Base-by-base conservation (phyloP, 2,113 vertebrate genomes). In the Labeo rohita region DNA sequence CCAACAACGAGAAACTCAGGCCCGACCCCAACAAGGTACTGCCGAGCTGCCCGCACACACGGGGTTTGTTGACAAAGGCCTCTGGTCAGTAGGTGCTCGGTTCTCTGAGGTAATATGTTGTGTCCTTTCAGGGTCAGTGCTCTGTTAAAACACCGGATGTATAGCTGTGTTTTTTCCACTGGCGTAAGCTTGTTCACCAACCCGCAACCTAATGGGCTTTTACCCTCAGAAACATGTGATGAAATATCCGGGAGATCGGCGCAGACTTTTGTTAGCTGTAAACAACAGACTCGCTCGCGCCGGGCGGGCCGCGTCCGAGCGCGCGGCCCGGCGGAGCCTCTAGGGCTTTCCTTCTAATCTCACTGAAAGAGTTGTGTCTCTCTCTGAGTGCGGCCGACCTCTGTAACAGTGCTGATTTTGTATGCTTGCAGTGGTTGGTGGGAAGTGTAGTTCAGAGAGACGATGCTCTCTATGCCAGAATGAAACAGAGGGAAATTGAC, bases 1-100 rank as follows among this genome's bases (percentile, higher is more conserved):
- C 97, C 93, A 99, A 98, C 93, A 99, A 98, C 5, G 98, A 99
- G 93, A 99, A 99, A 91, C 91, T 98, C 92, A 94, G 97, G 87
- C 95, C 97, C 84, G 98, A 99, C 91, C 95, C 98, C 87, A 99
- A 97, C 93, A 99, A 99, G 98, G 98, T 99, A 96, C 84, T 47
- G 75, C n/a, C 18, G 16, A 75, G 43, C 49, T 21, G 45, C 23
- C 47, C 39, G 34, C 39, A 34, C n/a, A 85, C 16, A 80, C 65
- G 50, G n/a, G 79, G 54, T 80, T 52, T 56, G 73, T 59, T 47
- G 18, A 83, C 21, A 80, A 79, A 86, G 47, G 72, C 83, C 86
- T 85, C 83, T 78, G 28, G 68, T 84, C 83, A 78, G 63, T 23
- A 74, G 82, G 81, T 85, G 88, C 83, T 83, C 77, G 79, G 79